phyloP scores from a whole-genome alignment of 2,888 invertebrate species.

The Gymnocheta viridis region DNA sequence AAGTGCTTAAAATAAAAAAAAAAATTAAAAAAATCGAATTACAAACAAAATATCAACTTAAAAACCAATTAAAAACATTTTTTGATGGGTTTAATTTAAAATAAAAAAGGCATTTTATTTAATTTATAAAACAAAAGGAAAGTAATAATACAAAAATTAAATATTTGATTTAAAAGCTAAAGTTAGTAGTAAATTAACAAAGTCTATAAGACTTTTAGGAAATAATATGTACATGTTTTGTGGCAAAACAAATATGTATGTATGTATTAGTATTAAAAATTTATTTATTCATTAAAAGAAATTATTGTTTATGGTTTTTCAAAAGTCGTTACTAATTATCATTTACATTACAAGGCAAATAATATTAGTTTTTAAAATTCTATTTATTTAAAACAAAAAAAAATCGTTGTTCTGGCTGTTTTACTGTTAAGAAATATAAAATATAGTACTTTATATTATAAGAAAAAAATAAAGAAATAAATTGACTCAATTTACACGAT shows the following conservation, averaged over 20 bases:
- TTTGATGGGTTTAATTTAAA: slow-evolving; percentile 19
- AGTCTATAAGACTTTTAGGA: slow-evolving; percentile 2
- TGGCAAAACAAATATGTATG: slow-evolving; percentile 19
- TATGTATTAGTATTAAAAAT: slow-evolving; percentile 34
- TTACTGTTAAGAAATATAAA: neutral
- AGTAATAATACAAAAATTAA: slow-evolving; percentile 42
- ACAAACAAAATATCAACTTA: slow-evolving; percentile 4
- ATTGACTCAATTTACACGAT: neutral
- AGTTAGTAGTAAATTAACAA: slow-evolving; percentile 38
- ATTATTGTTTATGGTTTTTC: neutral
- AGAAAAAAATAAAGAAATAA: neutral
- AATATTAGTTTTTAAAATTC: slow-evolving; percentile 42
- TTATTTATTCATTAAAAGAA: slow-evolving; percentile 19
- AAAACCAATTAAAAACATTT: slow-evolving; percentile 47
- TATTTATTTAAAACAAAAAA: slow-evolving; percentile 42
- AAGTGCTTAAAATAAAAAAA: slow-evolving; percentile 29
- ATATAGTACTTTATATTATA: slow-evolving; percentile 7
- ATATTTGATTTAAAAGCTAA: slow-evolving; percentile 31
- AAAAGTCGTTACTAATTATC: slow-evolving; percentile 54
- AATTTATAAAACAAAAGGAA: slow-evolving; percentile 50
- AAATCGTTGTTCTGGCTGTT: slow-evolving; percentile 24
- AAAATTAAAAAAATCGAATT: slow-evolving; percentile 15
- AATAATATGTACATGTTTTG: slow-evolving; percentile 37
- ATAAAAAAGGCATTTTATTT: slow-evolving; percentile 46
- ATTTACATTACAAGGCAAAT: slow-evolving; percentile 57